Evolutionary conservation across 2,797 vertebrate species (phyloP), one percentile per base, ranked within the genome.

Genomic region (Holocentrus rufus): DNA sequence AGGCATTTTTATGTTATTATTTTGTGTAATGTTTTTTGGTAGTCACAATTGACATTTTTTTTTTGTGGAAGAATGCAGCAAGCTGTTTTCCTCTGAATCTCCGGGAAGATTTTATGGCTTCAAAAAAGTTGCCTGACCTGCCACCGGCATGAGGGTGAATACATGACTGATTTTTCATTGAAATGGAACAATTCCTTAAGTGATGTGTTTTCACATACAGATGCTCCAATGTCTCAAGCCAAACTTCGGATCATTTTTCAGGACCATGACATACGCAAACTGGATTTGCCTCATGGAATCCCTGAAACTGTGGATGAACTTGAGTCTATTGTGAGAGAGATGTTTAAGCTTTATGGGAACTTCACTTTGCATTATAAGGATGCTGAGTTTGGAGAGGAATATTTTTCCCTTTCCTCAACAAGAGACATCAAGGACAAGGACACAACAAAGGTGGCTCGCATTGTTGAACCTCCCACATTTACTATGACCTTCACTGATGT

Each of bases 391-490:
- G 61, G 69, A 46, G 64, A 68, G 36, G 58, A 80, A 23, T 81
- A 50, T 66, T 78, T 81, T 47, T 14, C 15, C 50, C 27, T 77
- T 25, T 31, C 36, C 8, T 59, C 69, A 61, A 69, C 69, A 47
- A 27, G 5, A 27, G 69, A 73, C 3, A 52, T 76, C 4, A 72
- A 73, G 2, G 65, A 79, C 65, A 76, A 73, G 13, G 80, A 72
- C n/a, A 72, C 66, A 46, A 66, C 83, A 3, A 86, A 86, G 9
- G 78, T 83, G n/a, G 61, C 77, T 27, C 5, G 31, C 23, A 57
- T 58, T 60, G 44, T 23, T 44, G 31, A 74, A 53, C 22, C 30
- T 30, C 55, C 46, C 14, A 25, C 64, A 46, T 3, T 53, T 25
- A 60, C 56, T 23, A 18, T 74, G 14, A 42, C 7, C 46, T 50